Evolutionary conservation across 2,888 invertebrate genomes (phyloP).

Genomic region (Acanthosepion pharaonis): DNA sequence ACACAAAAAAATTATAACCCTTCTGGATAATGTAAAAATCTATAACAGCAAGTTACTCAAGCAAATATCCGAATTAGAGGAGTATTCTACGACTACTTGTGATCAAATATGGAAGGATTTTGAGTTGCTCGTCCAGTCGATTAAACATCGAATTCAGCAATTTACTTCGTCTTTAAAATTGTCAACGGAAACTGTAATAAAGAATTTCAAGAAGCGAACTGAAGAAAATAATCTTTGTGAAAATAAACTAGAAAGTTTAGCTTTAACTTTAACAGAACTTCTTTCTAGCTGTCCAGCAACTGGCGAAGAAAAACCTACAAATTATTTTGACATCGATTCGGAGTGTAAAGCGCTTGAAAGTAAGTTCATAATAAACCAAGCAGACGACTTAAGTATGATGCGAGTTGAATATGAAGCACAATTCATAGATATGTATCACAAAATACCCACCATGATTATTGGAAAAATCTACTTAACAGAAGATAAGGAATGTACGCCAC

Average conservation of each 20-base stretch:
- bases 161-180: not conserved
- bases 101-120: not conserved
- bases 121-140: not conserved
- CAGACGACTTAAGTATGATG: not conserved
- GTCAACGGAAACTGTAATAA: not conserved
- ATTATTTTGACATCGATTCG: not conserved
- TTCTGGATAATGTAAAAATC: not conserved
- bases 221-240: not conserved
- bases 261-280: not conserved
- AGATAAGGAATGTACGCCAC: not conserved
- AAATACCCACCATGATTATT: not conserved
- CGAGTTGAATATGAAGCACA: not conserved
- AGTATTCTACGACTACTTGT: not conserved
- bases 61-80: not conserved
- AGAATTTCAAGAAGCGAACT: not conserved
- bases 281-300: not conserved
- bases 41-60: not conserved
- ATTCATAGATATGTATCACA: not conserved
- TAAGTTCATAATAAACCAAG: not conserved
- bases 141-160: not conserved
- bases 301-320: not conserved
- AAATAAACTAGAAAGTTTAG: not conserved
- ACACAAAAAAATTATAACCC: not conserved
- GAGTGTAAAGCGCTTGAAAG: not conserved
- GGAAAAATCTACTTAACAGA: not conserved